Evolutionary conservation across 2,113 vertebrate genomes (phyloP).

Genomic region (Kryptolebias marmoratus): DNA sequence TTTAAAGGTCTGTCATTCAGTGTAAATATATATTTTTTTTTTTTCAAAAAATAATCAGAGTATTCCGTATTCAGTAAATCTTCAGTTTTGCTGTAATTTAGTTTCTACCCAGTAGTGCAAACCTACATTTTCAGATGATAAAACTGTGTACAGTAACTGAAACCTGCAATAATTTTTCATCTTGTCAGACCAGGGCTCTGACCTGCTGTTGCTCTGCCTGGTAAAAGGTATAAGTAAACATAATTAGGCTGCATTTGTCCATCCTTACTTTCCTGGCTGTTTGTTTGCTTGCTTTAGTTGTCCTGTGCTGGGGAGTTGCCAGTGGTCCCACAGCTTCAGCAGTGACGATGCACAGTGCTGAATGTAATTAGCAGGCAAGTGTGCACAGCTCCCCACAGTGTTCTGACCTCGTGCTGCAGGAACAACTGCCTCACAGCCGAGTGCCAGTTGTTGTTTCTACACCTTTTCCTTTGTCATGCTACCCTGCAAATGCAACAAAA

Average conservation of each 20-base stretch:
- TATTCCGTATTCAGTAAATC: constrained; percentile 22
- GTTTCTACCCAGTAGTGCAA: constrained; percentile 25
- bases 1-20: constrained; percentile 73
- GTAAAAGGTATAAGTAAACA: constrained; percentile 69
- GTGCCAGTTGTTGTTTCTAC: constrained; percentile 31
- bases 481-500: constrained; percentile 41
- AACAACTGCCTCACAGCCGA: constrained; percentile 42
- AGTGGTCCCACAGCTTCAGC: constrained; percentile 64
- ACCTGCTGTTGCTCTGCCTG: constrained; percentile 51
- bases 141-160: constrained; percentile 39
- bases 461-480: constrained; percentile 27
- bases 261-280: constrained; percentile 48
- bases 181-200: constrained; percentile 41
- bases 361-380: constrained; percentile 80
- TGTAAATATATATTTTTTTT: constrained; percentile 58
- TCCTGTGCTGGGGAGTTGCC: constrained; percentile 72
- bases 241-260: constrained; percentile 70
- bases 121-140: constrained; percentile 37
- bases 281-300: constrained; percentile 64
- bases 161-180: constrained; percentile 43
- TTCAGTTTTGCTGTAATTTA: constrained; percentile 34
- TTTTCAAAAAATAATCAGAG: constrained; percentile 21
- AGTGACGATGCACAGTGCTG: constrained; percentile 67
- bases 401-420: constrained; percentile 73
- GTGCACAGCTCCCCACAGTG: constrained; percentile 78